Evolutionary conservation across 2,113 vertebrate genomes (phyloP), one percentile per base, ranked within the genome.

Genomic region (Neomonachus schauinslandi): DNA sequence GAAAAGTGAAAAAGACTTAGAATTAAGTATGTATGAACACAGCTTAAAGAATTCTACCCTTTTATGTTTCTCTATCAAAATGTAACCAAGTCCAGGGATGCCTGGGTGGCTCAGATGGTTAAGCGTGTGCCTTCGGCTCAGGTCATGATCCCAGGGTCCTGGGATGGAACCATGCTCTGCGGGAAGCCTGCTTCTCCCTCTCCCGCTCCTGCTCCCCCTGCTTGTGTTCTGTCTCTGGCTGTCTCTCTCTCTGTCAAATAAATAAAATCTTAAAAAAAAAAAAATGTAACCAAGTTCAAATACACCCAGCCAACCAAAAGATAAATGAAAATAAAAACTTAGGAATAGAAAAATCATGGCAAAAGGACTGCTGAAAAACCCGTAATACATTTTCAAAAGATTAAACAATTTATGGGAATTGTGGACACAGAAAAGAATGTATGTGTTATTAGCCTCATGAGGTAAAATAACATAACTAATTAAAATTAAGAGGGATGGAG

Each of bases 51-150:
- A 85, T 69, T 81, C 71, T 87, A 63, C 31, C 11, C 31, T 96
- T 76, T 42, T 61, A n/a, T 94, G 19, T 53, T 95, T 95, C 74
- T 72, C 83, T 89, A 72, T 90, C 53, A 97, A 95, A 96, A 91
- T 57, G 80, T 82, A 82, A 91, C 49, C 24, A 84, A 42, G 77
- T 49, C 19, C 85, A 46, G 46, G 46, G 7, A 8, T 8, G 7
- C 46, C 46, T 46, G 46, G 46, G 46, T 46, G 46, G 46, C 46
- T 46, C 46, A 46, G 46, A 7, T 46, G 46, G 46, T 46, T 9
- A 46, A 46, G 7, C 7, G 46, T 46, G 7, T 46, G 46, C 46
- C 46, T 46, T 7, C 7, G 8, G 46, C 46, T 46, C 46, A 46
- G 46, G 46, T 8, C 8, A 46, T 46, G 46, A 46, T 46, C 46